Evolutionary conservation across 2,113 vertebrate genomes (phyloP).

Genomic region (Sisor rabdophorus): DNA sequence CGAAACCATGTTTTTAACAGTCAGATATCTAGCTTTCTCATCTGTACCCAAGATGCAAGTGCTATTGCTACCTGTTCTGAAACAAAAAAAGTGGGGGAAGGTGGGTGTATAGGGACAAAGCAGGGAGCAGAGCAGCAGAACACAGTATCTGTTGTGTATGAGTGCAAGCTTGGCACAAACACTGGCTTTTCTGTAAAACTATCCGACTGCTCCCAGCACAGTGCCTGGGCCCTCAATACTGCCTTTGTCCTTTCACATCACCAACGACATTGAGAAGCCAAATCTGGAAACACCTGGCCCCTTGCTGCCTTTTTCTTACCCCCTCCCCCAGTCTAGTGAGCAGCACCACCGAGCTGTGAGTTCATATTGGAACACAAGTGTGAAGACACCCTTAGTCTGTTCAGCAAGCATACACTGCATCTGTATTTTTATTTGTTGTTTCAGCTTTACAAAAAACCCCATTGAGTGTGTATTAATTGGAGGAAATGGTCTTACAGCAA

Average conservation of each 20-base stretch:
- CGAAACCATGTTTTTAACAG: constrained; percentile 57
- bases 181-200: constrained; percentile 72
- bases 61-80: constrained; percentile 61
- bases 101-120: constrained; percentile 64
- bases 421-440: constrained; percentile 25
- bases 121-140: constrained; percentile 69
- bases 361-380: constrained; percentile 28
- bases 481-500: constrained; percentile 18
- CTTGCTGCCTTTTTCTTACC: constrained; percentile 46
- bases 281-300: constrained; percentile 71
- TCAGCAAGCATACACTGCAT: background rate
- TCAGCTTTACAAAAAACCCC: constrained; percentile 11
- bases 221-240: constrained; percentile 69
- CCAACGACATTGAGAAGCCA: constrained; percentile 72
- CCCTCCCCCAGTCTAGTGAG: background rate
- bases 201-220: constrained; percentile 70
- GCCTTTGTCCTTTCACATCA: constrained; percentile 71
- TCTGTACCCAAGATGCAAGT: constrained; percentile 59
- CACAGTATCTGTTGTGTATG: constrained; percentile 75
- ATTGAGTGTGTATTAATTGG: constrained; percentile 24
- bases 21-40: constrained; percentile 62
- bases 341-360: background rate
- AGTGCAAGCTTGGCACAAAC: constrained; percentile 72
- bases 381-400: constrained; percentile 4
- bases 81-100: constrained; percentile 55